These are phyloP conservation scores for Calliscelio sp. DNA, from an alignment of 2,888 invertebrate genomes.

Conservation along the genomic window DNA sequence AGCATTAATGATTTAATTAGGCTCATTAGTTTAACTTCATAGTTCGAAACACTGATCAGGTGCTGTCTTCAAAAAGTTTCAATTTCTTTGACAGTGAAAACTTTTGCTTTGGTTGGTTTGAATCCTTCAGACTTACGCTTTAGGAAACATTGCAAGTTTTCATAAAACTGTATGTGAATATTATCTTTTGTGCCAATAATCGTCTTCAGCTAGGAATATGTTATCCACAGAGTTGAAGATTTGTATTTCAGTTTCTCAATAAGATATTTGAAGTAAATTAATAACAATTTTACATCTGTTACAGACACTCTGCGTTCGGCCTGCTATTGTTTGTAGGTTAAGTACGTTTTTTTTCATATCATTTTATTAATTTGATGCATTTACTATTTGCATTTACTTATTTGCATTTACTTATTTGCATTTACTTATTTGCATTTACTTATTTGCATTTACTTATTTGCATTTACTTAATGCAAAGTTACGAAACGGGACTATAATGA, in stretches of 20 bases:
- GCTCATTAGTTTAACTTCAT: no score
- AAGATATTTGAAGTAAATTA: constrained; percentile 73
- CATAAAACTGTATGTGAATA: constrained; percentile 67
- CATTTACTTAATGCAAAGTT: no score
- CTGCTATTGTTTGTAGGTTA: not conserved
- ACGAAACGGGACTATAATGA: no score
- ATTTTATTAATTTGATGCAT: no score
- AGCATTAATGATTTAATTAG: no score
- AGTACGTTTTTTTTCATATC: not conserved
- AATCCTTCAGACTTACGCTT: constrained; percentile 75
- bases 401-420: no score
- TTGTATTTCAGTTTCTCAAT: constrained; percentile 61
- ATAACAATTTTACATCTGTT: constrained; percentile 12
- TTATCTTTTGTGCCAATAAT: constrained; percentile 64
- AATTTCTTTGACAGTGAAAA: constrained; percentile 1
- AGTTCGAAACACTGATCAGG: no score
- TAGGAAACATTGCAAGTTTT: constrained; percentile 72
- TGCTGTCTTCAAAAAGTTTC: constrained; percentile 7
- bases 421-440: no score
- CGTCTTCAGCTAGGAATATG: constrained; percentile 74
- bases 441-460: no score
- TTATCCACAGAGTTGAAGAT: constrained; percentile 74
- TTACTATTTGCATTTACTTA: no score
- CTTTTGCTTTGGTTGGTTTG: constrained; percentile 14
- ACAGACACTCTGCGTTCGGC: not conserved